Percentiles rank a stretch among this genome's conserved stretches.
Conservation (phyloP, 2,888 invertebrate genomes). For the Cheilosia grossa region DNA sequence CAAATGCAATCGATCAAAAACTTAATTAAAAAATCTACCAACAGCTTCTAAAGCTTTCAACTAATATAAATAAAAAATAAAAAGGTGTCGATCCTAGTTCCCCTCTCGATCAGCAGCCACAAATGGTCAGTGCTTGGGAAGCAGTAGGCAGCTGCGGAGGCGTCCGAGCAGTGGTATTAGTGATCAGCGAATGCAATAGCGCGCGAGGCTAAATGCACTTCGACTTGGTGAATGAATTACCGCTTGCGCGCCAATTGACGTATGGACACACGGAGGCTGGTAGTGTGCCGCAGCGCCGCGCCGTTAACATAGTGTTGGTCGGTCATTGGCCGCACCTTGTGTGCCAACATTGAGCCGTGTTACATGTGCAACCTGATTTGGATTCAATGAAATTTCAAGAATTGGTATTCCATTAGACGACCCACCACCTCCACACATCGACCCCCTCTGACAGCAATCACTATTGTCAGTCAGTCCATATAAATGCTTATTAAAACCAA, state of each 20-base stretch:
- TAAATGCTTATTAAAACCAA: conserved; percentile 19
- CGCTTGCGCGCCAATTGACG: conserved; percentile 12
- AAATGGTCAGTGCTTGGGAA: conserved; percentile 38
- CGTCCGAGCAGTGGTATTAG: conserved; percentile 33
- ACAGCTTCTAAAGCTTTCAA: background rate
- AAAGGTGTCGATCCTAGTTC: conserved; percentile 18
- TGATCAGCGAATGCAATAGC: conserved; percentile 45
- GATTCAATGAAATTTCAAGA: conserved; percentile 73
- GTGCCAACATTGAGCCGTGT: conserved; percentile 75
- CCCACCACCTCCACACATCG: background rate
- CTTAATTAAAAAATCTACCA: conserved; percentile 34
- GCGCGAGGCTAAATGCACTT: conserved; percentile 58
- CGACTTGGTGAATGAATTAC: conserved; percentile 52
- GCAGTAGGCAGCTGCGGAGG: conserved; percentile 40
- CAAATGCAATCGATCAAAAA: conserved; percentile 8
- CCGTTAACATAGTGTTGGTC: conserved; percentile 52
- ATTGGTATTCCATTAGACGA: conserved; percentile 73
- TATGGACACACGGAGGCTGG: background rate
- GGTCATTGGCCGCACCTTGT: conserved; percentile 76
- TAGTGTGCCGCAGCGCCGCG: background rate
- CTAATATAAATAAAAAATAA: background rate
- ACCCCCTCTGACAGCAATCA: conserved; percentile 39
- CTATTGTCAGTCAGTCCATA: conserved; percentile 44
- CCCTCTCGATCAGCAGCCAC: conserved; percentile 15
- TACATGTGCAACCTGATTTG: conserved; percentile 73